A percentile compares a stretch with the other conserved stretches of the same genome.
These are phyloP conservation scores for Unio pictorum DNA, from an alignment of 2,888 invertebrate genomes.

Conservation along the genomic window DNA sequence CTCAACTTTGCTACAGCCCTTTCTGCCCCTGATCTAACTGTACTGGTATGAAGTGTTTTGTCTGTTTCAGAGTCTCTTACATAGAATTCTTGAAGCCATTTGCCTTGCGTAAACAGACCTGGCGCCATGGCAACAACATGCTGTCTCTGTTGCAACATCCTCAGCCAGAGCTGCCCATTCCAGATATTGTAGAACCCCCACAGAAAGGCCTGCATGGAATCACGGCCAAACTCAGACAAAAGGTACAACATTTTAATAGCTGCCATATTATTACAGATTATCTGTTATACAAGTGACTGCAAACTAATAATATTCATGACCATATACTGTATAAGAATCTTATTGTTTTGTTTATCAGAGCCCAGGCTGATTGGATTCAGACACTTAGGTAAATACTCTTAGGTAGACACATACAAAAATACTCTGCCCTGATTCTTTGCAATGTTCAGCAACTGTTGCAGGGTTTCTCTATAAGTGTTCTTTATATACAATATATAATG, in stretches of 20 bases:
- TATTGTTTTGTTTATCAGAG: neutral
- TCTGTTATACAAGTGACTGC: too few species aligned
- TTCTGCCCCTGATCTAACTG: too few species aligned
- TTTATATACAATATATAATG: too few species aligned
- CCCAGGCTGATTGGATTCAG: too few species aligned
- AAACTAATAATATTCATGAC: neutral
- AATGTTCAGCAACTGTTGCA: too few species aligned
- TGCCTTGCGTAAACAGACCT: slow-evolving; percentile 64
- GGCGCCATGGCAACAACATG: slow-evolving; percentile 70
- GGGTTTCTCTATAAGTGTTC: too few species aligned
- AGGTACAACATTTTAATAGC: slow-evolving; percentile 46
- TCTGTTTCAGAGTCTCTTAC: slow-evolving; percentile 65
- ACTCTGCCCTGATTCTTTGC: too few species aligned
- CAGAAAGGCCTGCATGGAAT: slow-evolving; percentile 66
- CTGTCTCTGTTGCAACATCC: slow-evolving; percentile 63
- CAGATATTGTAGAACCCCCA: slow-evolving; percentile 62
- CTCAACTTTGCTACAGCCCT: too few species aligned
- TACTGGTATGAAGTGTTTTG: too few species aligned
- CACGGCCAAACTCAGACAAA: slow-evolving; percentile 65
- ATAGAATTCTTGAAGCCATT: slow-evolving; percentile 70
- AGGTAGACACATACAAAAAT: too few species aligned
- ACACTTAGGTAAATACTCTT: too few species aligned
- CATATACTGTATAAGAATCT: neutral
- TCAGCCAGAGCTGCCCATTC: slow-evolving; percentile 58
- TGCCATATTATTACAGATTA: neutral